Evolutionary conservation across 2,113 vertebrate species (phyloP).

Genomic region (Laticauda laticaudata): DNA sequence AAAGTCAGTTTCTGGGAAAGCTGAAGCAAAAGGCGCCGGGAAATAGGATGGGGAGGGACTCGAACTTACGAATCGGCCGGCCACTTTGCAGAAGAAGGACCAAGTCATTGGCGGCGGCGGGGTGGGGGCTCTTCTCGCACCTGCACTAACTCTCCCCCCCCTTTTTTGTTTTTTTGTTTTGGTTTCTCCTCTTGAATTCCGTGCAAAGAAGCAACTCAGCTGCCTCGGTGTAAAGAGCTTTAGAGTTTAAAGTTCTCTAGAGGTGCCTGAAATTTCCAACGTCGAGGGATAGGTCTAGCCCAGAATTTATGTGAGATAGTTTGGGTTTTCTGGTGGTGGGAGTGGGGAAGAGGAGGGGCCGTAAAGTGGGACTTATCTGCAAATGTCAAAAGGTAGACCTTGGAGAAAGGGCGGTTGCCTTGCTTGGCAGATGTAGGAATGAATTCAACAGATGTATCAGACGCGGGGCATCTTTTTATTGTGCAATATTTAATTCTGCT

Average conservation of each 20-base stretch:
- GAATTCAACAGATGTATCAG: neutral
- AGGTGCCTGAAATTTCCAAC: neutral
- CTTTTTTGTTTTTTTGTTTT: neutral
- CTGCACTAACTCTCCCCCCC: neutral
- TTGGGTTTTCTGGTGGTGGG: neutral
- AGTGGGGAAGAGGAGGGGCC: neutral
- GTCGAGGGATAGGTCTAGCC: neutral
- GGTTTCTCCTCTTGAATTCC: neutral
- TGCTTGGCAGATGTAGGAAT: neutral
- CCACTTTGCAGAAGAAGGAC: neutral
- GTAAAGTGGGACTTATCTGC: neutral
- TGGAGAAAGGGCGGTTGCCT: neutral
- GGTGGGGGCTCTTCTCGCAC: neutral
- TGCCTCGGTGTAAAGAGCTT: neutral
- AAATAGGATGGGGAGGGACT: neutral
- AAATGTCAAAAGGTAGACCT: neutral
- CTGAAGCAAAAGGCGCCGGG: neutral
- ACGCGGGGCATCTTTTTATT: neutral
- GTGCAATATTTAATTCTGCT: neutral
- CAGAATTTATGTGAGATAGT: neutral
- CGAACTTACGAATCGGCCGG: neutral
- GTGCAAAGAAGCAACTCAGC: neutral
- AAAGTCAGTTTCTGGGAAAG: neutral
- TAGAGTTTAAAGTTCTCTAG: neutral
- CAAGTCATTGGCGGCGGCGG: neutral